Conservation (phyloP, 2,888 invertebrate species). For the Drosophila demipolita region DNA sequence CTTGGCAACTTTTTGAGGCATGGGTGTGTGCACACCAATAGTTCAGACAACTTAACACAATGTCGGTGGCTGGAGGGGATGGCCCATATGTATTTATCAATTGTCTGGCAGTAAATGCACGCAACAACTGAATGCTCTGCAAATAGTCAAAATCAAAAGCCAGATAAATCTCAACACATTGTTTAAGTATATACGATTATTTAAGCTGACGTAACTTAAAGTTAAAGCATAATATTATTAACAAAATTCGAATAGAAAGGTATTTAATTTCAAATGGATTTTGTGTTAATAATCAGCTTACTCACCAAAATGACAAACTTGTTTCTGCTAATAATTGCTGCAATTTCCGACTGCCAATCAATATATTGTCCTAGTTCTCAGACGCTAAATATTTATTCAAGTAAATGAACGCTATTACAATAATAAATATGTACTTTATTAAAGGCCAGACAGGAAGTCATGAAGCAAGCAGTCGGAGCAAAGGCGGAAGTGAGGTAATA, state of each 20-base stretch:
- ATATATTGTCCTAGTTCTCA: conserved; percentile 2
- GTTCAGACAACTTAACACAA: conserved; percentile 30
- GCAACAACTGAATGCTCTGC: conserved; percentile 9
- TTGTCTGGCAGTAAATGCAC: conserved; percentile 33
- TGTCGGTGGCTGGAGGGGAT: conserved; percentile 30
- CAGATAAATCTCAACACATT: conserved; percentile 15
- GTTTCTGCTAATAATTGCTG: not conserved
- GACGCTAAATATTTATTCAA: conserved; percentile 44
- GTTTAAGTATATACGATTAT: not conserved
- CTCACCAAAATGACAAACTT: not conserved
- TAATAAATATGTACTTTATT: conserved; percentile 10
- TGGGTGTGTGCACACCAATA: not conserved
- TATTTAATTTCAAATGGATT: not conserved
- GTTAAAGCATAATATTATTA: not conserved
- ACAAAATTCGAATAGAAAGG: not conserved
- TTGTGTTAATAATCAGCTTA: not conserved
- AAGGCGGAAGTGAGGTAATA: conserved; percentile 27
- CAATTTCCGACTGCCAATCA: conserved; percentile 2
- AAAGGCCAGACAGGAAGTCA: conserved; percentile 34
- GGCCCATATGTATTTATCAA: conserved; percentile 66
- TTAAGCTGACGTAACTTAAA: not conserved
- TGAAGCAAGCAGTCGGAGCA: conserved; percentile 4
- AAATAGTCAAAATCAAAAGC: conserved; percentile 16
- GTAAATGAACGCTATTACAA: conserved; percentile 40
- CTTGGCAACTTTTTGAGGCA: not conserved